Evolutionary conservation across 2,888 invertebrate genomes (phyloP), one percentile per base, ranked within the genome.

Genomic region (Cybosia mesomella): DNA sequence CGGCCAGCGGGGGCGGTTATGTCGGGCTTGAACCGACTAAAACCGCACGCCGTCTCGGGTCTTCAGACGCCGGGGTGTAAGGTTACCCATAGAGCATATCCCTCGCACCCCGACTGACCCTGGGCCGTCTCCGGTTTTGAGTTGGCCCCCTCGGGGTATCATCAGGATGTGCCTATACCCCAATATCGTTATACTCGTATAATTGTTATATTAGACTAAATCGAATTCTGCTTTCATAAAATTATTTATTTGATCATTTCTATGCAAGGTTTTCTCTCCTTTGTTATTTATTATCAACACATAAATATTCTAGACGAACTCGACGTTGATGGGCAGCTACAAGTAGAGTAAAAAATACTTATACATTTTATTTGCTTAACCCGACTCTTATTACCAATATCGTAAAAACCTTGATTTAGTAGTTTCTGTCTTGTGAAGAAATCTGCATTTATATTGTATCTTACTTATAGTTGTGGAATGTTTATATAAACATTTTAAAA

Each of bases 201-300:
- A 10, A 36, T 36, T 13, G 2, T 11, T 36, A 8, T 49, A 49
- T 49, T 49, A 43, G 1, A 0, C 7, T n/a, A 49, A 49, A 49
- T 49, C 15, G 49, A 49, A 49, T 9, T 49, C n/a, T 49, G n/a
- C 0, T 49, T 49, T 9, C 49, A n/a, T 49, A 8, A 49, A 49
- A 49, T 49, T 9, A 49, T 49, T 49, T n/a, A n/a, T 49, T 49
- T 49, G n/a, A 49, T n/a, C 49, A 49, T 49, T 49, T 43, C n/a
- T 49, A 49, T 18, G 8, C 2, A n/a, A 49, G 0, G 7, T 5
- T 18, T 55, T 10, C 22, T 36, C n/a, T 22, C 10, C 11, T 8
- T 55, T 55, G 21, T 39, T 24, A 54, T 63, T 34, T 55, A 36
- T 36, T 18, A 63, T 55, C 36, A 34, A 59, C 34, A 59, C 36